These are phyloP conservation scores for Neelides sp. DNA, from an alignment of 1,140 invertebrate genomes.

Conservation along the genomic window DNA sequence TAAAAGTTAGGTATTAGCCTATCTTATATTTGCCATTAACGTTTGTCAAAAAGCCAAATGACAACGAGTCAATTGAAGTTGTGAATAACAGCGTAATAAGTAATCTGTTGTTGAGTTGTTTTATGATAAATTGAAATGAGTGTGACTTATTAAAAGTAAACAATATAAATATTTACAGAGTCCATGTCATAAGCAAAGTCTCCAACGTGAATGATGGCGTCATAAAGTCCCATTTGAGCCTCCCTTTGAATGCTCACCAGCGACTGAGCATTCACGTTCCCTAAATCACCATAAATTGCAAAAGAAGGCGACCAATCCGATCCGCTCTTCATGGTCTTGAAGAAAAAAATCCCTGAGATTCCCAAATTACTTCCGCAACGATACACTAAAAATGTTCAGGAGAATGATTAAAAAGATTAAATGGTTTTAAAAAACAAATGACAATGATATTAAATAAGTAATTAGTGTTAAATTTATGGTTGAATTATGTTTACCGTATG, in stretches of 20 bases:
- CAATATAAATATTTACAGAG: neutral
- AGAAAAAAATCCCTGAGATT: conserved; percentile 65
- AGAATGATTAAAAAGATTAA: conserved; percentile 11
- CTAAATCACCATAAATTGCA: conserved; percentile 43
- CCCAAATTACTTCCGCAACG: conserved; percentile 63
- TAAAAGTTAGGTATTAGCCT: no score
- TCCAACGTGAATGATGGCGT: conserved; percentile 44
- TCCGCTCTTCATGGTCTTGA: conserved; percentile 49
- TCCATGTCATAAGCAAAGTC: conserved; percentile 47
- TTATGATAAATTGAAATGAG: neutral
- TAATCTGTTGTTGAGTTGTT: neutral
- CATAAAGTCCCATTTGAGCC: conserved; percentile 37
- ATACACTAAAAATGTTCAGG: conserved; percentile 48
- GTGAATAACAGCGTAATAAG: neutral
- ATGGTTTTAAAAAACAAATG: neutral
- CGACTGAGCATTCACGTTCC: conserved; percentile 35
- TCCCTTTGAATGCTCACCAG: conserved; percentile 39
- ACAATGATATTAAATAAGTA: neutral
- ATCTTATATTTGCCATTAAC: no score
- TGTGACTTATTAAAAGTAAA: neutral
- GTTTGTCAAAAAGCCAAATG: no score
- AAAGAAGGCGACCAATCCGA: conserved; percentile 41
- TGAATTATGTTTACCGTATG: conserved; percentile 45
- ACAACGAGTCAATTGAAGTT: neutral
- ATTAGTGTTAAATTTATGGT: neutral